Conservation (phyloP, 2,797 vertebrate species). For the Phrynocephalus guinanensis region DNA sequence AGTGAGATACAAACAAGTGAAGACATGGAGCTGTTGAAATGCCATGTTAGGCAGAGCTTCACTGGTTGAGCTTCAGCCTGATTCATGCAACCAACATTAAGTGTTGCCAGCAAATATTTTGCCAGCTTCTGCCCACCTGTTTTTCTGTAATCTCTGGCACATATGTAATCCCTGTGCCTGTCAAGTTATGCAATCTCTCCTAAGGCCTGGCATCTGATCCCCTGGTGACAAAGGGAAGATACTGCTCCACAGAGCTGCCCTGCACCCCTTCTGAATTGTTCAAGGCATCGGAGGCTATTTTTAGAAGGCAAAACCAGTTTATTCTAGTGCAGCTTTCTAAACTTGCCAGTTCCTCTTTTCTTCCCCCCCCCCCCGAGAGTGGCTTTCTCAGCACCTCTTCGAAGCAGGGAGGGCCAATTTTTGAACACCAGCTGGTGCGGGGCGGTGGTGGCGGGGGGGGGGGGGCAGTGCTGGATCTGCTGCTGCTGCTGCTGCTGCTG, state of each 20-base stretch:
- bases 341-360: slow-evolving; percentile 45
- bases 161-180: background rate
- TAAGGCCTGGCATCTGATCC: background rate
- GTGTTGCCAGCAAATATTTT: background rate
- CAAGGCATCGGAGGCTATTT: slow-evolving; percentile 41
- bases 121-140: background rate
- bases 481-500: background rate
- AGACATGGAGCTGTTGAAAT: background rate
- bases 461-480: background rate
- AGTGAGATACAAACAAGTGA: background rate
- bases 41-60: background rate
- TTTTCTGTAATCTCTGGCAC: background rate
- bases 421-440: background rate
- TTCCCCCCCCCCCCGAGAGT: background rate
- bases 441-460: background rate
- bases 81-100: background rate
- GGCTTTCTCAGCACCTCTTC: slow-evolving; percentile 2
- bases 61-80: background rate
- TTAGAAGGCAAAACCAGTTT: background rate
- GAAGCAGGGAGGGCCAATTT: background rate
- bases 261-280: background rate
- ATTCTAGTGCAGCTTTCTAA: slow-evolving; percentile 22
- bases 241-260: background rate
- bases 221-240: background rate
- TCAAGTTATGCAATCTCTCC: background rate